Percentiles rank a stretch among this genome's conserved stretches.
These are phyloP conservation scores for Sepioteuthis lessoniana DNA, from an alignment of 2,888 invertebrate genomes.

Conservation along the genomic window DNA sequence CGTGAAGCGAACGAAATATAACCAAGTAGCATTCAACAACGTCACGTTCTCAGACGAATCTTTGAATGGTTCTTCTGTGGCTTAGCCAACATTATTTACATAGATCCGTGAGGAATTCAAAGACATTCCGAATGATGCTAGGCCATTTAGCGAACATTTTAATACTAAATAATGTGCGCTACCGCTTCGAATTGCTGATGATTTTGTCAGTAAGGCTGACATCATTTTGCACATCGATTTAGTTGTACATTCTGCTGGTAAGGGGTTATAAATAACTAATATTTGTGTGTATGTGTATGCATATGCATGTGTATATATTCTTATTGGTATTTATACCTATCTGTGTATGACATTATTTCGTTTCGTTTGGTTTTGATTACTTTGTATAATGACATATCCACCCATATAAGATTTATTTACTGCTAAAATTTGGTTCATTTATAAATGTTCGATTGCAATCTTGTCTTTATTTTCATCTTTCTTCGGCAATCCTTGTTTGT, in stretches of 20 bases:
- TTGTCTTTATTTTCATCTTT: too few species aligned
- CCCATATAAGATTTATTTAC: too few species aligned
- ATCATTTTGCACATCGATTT: neutral
- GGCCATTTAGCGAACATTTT: neutral
- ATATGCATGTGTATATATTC: neutral
- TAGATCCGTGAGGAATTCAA: conserved; percentile 9
- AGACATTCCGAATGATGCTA: neutral
- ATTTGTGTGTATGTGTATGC: neutral
- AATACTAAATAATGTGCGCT: neutral
- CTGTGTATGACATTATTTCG: too few species aligned
- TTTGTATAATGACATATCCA: too few species aligned
- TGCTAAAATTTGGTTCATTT: too few species aligned
- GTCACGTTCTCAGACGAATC: neutral
- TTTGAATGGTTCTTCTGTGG: neutral
- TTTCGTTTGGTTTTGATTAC: too few species aligned
- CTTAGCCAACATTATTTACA: neutral
- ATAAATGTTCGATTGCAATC: too few species aligned
- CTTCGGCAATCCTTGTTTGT: too few species aligned
- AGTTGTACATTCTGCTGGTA: neutral
- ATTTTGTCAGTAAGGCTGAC: neutral
- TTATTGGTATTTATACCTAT: too few species aligned
- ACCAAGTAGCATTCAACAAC: neutral
- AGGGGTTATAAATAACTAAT: neutral
- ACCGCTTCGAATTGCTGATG: neutral
- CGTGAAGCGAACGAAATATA: neutral